These are phyloP conservation scores for Odocoileus hemionus DNA, from an alignment of 2,113 vertebrate species.

Conservation along the genomic window DNA sequence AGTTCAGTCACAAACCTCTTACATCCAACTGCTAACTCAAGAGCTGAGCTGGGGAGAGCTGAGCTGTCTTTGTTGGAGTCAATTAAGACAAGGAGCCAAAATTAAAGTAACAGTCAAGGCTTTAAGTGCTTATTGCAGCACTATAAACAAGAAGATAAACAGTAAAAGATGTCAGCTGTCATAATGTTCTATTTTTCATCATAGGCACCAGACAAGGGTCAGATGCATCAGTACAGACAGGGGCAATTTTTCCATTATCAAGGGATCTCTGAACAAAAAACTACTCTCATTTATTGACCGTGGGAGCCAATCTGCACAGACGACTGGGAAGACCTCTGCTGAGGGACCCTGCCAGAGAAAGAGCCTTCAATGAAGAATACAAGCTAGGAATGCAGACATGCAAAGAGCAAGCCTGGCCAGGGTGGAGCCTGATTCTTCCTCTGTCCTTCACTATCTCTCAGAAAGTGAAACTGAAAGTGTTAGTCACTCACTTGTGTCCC, in stretches of 20 bases:
- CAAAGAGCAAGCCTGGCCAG: neutral
- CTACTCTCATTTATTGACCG: neutral
- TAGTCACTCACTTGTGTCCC: neutral
- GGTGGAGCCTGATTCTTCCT: neutral
- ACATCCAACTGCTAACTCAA: neutral
- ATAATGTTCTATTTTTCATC: neutral
- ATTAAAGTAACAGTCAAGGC: neutral
- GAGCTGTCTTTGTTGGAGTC: neutral
- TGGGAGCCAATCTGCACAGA: no score
- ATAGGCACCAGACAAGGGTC: neutral
- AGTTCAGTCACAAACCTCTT: neutral
- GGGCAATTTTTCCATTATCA: no score
- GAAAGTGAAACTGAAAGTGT: neutral
- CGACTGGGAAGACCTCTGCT: rapidly evolving
- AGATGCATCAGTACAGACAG: neutral
- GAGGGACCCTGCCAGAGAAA: neutral
- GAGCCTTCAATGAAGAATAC: no score
- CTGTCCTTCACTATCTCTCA: neutral
- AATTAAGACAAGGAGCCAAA: neutral
- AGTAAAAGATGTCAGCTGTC: neutral
- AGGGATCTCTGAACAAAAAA: neutral
- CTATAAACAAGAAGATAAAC: neutral
- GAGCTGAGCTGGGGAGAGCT: neutral
- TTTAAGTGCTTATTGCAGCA: neutral
- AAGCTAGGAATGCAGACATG: neutral